Evolutionary conservation across 2,113 vertebrate genomes (phyloP).

Genomic region (Solea solea): DNA sequence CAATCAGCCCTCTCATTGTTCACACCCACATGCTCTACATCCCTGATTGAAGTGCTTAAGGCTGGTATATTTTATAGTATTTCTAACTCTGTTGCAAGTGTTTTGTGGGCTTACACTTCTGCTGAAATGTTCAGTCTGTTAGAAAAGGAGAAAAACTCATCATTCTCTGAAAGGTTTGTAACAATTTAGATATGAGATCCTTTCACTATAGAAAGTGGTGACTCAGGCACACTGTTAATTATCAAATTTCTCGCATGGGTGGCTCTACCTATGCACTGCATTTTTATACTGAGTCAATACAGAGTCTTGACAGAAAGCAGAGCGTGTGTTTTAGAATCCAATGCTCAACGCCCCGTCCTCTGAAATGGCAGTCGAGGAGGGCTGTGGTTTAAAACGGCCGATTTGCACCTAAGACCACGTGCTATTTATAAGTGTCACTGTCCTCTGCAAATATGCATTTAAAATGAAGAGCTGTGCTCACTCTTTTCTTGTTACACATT

Average conservation of each 20-base stretch:
- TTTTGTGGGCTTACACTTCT: slow-evolving; percentile 25
- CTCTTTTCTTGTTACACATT: slow-evolving; percentile 1
- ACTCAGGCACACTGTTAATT: slow-evolving; percentile 72
- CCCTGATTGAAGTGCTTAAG: no score
- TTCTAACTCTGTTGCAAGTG: slow-evolving; percentile 38
- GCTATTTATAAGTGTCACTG: slow-evolving; percentile 47
- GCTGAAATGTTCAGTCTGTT: slow-evolving; percentile 44
- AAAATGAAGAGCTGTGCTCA: slow-evolving; percentile 34
- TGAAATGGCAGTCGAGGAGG: slow-evolving; percentile 49
- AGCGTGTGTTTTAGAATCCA: slow-evolving; percentile 42
- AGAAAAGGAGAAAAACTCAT: slow-evolving; percentile 62
- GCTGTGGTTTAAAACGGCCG: slow-evolving; percentile 31
- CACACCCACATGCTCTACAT: background rate
- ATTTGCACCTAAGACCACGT: slow-evolving; percentile 44
- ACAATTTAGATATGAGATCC: slow-evolving; percentile 66
- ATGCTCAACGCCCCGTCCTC: slow-evolving; percentile 35
- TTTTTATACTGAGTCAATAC: slow-evolving; percentile 58
- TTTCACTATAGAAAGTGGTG: slow-evolving; percentile 60
- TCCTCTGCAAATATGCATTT: slow-evolving; percentile 29
- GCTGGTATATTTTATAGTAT: slow-evolving; percentile 47
- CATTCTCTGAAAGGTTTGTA: slow-evolving; percentile 59
- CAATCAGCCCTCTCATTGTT: slow-evolving; percentile 7
- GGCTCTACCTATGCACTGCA: slow-evolving; percentile 60
- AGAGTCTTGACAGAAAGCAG: slow-evolving; percentile 44
- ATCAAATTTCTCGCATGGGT: slow-evolving; percentile 70